Evolutionary conservation across 1,140 invertebrate species (phyloP), one percentile per base, ranked within the genome.

Genomic region (Cyclargus thomasi): DNA sequence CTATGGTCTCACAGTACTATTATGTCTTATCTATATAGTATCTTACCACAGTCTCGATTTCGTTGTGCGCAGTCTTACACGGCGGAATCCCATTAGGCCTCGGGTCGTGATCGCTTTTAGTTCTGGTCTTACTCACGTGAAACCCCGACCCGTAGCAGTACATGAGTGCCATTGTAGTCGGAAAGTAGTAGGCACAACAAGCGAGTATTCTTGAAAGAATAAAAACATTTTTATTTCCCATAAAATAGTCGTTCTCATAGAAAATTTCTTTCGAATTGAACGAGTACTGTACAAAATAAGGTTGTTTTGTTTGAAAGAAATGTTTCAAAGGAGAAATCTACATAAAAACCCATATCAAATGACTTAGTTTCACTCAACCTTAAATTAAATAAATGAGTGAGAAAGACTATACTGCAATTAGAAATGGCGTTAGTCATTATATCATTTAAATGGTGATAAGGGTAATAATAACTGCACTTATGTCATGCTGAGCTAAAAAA

Each of bases 121-220:
- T 89, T 66, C 95, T 92, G 36, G 95, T 92, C 87, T 95, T 95
- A 86, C 96, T 96, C 77, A 96, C 95, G 85, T 97, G 95, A 82
- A 97, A 96, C 36, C 95, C 96, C 14, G 95, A 96, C 17, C 95
- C 96, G 82, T 97, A 97, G 85, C 95, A 96, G 85, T 97, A 97
- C 95, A 97, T 97, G 73, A 97, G 91, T 53, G 96, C 94, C 96
- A 97, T 97, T 21, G 96, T 97, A 17, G 95, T 96, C 17, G 96
- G 95, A 77, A 97, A 96, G 84, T 97, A 97, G 84, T 96, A 95
- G 69, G 95, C 94, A 82, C 96, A 97, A 73, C 95, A 96, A 39
- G 95, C 94, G 70, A 97, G 90, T 72, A 96, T 96, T 76, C 96
- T 93, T 76, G 78, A 74, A 87, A 74, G 70, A 73, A 68, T 67